Base-by-base conservation (phyloP, 2,113 vertebrate species). In the Chloropsis hardwickii region DNA sequence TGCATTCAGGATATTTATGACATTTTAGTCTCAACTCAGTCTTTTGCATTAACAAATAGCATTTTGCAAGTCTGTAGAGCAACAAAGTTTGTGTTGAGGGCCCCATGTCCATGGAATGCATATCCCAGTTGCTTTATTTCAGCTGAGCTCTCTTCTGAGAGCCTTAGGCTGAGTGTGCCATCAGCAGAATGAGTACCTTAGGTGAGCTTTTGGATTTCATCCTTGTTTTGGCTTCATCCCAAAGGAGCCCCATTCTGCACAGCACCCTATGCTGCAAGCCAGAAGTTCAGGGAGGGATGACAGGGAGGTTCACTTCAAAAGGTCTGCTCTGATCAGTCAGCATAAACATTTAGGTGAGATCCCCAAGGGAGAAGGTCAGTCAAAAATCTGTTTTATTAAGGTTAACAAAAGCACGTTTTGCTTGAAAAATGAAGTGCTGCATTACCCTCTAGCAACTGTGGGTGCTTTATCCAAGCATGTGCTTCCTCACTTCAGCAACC, bases 101-200 rank as follows among this genome's bases (percentile, higher is more conserved):
- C 10, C 6, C 14, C 0, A 0, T 37, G 71, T 67, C 70, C 25
- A 2, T 47, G 53, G 53, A 82, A 25, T 45, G 19, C 9, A 5
- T 57, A 33, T 51, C 53, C 35, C 25, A 48, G 47, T 33, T 78
- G 17, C 19, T 78, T 74, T 81, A 44, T 56, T 81, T 70, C 61
- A 53, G 17, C 24, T 74, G 33, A 74, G 6, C 14, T 79, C 6
- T 60, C 27, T 71, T 77, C 45, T 35, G 56, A 93, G 37, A 69
- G 11, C 54, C 23, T 81, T 39, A 47, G 45, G n/a, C 17, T 42
- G 57, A 61, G 25, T 11, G 16, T 87, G 29, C 73, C n/a, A 81
- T 69, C 6, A 13, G 27, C 16, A 35, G 60, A 73, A 47, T 24
- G 16, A 42, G 22, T 37, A 14, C 2, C 0, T 67, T 47, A 72